A percentile compares a stretch with the other conserved stretches of the same genome.
Conservation (phyloP, 2,113 vertebrate species). For the Boulengeromyrus knoepffleri region DNA sequence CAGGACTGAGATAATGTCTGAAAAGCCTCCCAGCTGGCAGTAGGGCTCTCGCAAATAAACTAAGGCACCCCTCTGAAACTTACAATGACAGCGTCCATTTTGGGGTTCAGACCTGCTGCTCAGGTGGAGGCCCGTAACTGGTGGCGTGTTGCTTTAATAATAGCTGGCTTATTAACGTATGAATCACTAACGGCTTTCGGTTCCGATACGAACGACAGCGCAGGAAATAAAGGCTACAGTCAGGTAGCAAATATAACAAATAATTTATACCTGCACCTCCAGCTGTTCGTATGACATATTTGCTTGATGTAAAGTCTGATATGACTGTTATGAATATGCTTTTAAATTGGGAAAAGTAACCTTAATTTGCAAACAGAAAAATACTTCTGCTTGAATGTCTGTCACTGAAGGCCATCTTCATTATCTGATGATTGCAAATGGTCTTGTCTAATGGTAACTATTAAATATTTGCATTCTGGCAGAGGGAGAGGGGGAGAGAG, state of each 20-base stretch:
- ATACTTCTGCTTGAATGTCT: constrained; percentile 33
- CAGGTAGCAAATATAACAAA: not conserved
- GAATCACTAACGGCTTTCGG: not conserved
- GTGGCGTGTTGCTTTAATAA: not conserved
- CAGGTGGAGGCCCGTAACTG: not conserved
- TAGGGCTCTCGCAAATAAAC: not conserved
- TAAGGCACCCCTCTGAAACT: not conserved
- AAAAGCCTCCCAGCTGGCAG: not conserved
- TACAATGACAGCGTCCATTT: not conserved
- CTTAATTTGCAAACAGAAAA: constrained; percentile 36
- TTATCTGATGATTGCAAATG: constrained; percentile 21
- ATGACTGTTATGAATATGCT: constrained; percentile 23
- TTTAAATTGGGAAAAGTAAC: constrained; percentile 36
- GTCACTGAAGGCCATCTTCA: constrained; percentile 16
- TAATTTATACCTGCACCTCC: not conserved
- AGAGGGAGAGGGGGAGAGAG: not conserved
- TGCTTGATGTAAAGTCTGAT: constrained; percentile 27
- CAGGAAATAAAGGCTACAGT: not conserved
- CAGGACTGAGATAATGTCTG: not conserved
- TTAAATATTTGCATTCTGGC: constrained; percentile 6
- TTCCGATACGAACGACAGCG: not conserved
- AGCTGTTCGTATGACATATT: not conserved
- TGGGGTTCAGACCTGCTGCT: not conserved
- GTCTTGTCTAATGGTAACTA: not conserved
- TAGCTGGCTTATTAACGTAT: not conserved